phyloP scores from a whole-genome alignment of 2,113 vertebrate genomes.

The Poeciliopsis turrubarensis region DNA sequence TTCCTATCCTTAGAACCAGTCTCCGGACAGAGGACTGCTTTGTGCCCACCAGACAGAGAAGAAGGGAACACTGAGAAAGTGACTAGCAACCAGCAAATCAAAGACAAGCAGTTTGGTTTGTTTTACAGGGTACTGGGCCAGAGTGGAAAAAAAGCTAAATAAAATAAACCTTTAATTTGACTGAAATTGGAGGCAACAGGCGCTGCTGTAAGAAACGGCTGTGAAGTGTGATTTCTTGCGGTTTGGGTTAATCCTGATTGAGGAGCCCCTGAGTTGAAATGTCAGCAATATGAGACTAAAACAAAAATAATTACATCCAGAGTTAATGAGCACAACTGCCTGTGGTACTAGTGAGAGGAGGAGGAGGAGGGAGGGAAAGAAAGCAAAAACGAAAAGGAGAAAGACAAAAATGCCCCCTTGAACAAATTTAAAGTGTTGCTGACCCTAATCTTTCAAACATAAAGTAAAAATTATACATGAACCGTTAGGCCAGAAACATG shows the following conservation, averaged over 20 bases:
- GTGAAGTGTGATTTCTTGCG: slow-evolving; percentile 79
- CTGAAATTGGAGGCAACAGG: slow-evolving; percentile 81
- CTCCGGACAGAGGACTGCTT: slow-evolving; percentile 57
- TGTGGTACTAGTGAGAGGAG: slow-evolving; percentile 37
- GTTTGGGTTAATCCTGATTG: slow-evolving; percentile 82
- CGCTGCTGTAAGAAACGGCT: slow-evolving; percentile 71
- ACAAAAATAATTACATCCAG: slow-evolving; percentile 78
- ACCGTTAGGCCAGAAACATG: not conserved
- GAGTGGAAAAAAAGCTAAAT: slow-evolving; percentile 66
- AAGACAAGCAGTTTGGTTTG: slow-evolving; percentile 67
- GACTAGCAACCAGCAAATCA: slow-evolving; percentile 65
- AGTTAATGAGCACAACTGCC: slow-evolving; percentile 78
- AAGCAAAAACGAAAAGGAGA: not conserved
- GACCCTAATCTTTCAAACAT: not conserved
- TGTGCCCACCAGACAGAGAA: slow-evolving; percentile 45
- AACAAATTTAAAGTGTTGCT: slow-evolving; percentile 23
- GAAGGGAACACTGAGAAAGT: slow-evolving; percentile 44
- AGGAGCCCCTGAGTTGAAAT: slow-evolving; percentile 80
- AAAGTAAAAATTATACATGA: not conserved
- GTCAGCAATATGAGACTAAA: slow-evolving; percentile 82
- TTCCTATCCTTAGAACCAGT: slow-evolving; percentile 7
- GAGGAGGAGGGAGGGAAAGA: slow-evolving; percentile 1
- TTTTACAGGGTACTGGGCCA: slow-evolving; percentile 68
- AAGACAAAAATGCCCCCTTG: slow-evolving; percentile 2
- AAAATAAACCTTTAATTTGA: slow-evolving; percentile 82